Base-by-base conservation (phyloP, 2,888 invertebrate genomes). In the Odontomyia ornata region DNA sequence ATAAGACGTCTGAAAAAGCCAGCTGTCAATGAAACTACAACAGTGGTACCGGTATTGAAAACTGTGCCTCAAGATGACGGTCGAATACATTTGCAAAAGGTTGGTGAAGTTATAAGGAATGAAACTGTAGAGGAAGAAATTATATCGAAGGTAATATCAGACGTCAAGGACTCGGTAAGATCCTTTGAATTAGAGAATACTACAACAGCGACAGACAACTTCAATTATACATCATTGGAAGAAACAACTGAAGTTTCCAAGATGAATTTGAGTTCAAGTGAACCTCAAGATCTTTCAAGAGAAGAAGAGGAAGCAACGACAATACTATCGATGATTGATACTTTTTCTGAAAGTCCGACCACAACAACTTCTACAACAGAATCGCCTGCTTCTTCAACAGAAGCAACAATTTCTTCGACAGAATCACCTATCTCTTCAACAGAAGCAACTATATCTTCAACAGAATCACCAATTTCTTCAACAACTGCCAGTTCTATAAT, bases 1-100 rank as follows among this genome's bases (percentile, higher is more conserved):
- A 82, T 84, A 27, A 83, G 83, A 28, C 83, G 84, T 64, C 79
- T 85, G 18, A 80, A 82, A 52, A 81, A 83, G 47, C 85, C 85
- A 23, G 52, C n/a, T 47, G 27, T 71, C 4, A 71, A 71, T 27
- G 23, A 27, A 21, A 73, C 60, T 0, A 56, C 71, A n/a, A 57
- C 57, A n/a, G 57, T 36, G 1, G 23, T 21, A 7, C 30, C 60
- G 13, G 1, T 57, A 4, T 13, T 57, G 5, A 60, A 73, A 36
- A 21, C 23, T 21, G 60, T 57, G 7, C 30, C 73, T 11, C 30
- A 36, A 2, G 36, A 21, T 1, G 57, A 36, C 1, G 36, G 60
- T 13, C 57, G 73, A 7, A 57, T 57, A n/a, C 73, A 73, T 30
- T 47, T 71, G 25, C 52, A 21, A 5, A 71, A 47, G 25, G 43